Evolutionary conservation across 1,140 invertebrate genomes (phyloP).

Genomic region (Diuraphis noxia): DNA sequence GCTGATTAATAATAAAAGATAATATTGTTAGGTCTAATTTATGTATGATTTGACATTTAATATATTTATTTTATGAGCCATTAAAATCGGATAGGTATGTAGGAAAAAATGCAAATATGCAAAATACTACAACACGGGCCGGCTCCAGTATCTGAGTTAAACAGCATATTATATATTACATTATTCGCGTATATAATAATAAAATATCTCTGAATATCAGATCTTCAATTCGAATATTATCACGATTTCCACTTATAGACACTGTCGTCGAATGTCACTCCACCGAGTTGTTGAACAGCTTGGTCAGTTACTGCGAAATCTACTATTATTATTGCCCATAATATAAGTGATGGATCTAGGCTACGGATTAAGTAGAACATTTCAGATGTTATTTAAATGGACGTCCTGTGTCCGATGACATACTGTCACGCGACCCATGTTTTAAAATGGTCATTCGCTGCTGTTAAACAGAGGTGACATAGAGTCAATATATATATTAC

Average conservation of each 20-base stretch:
- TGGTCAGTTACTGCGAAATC: not conserved
- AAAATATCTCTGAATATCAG: not conserved
- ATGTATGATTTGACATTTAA: not conserved
- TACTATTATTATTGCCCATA: not conserved
- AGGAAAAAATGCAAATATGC: no score
- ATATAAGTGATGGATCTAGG: not conserved
- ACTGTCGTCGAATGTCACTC: not conserved
- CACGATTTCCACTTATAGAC: not conserved
- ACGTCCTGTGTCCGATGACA: not conserved
- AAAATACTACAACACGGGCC: no score
- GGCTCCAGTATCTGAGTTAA: not conserved
- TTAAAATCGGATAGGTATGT: not conserved
- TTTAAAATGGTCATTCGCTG: not conserved
- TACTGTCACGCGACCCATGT: not conserved
- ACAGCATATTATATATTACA: not conserved
- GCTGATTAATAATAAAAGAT: not conserved
- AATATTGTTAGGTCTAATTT: not conserved
- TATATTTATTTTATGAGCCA: not conserved
- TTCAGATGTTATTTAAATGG: not conserved
- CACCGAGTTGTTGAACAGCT: not conserved
- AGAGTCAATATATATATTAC: not conserved
- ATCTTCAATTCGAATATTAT: not conserved
- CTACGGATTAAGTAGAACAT: not conserved
- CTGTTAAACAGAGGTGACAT: not conserved
- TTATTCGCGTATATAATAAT: not conserved